Evolutionary conservation across 2,888 invertebrate genomes (phyloP).

Genomic region (Blastobasis adustella): DNA sequence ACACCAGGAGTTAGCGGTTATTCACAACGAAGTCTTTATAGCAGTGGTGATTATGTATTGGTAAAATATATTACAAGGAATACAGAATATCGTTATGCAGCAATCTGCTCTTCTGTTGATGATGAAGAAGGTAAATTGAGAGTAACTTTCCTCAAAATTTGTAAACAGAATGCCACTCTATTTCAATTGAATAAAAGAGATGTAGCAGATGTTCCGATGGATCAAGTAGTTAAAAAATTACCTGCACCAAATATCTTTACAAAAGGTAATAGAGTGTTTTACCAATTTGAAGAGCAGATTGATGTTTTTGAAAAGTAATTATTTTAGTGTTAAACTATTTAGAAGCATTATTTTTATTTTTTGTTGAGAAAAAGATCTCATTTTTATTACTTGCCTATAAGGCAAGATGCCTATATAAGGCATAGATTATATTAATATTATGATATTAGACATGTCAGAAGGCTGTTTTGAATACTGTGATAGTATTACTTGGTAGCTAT

Average conservation of each 20-base stretch:
- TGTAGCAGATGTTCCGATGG: slow-evolving; percentile 13
- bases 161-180: slow-evolving; percentile 7
- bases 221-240: slow-evolving; percentile 13
- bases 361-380: no score
- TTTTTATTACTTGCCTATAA: no score
- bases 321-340: no score
- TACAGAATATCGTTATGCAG: slow-evolving; percentile 13
- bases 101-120: slow-evolving; percentile 10
- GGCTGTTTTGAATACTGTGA: no score
- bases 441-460: no score
- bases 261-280: not conserved
- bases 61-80: slow-evolving; percentile 6
- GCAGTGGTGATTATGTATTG: slow-evolving; percentile 8
- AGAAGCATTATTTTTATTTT: no score
- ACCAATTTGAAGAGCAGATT: not conserved
- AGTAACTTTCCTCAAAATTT: slow-evolving; percentile 15
- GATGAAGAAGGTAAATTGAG: no score
- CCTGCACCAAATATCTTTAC: slow-evolving; percentile 2
- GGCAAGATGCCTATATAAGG: no score
- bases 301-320: not conserved
- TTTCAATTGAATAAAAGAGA: slow-evolving; percentile 15
- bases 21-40: slow-evolving; percentile 5
- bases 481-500: no score
- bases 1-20: no score
- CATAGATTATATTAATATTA: no score